phyloP scores from a whole-genome alignment of 2,113 vertebrate species.

The Ceyx cyanopectus region DNA sequence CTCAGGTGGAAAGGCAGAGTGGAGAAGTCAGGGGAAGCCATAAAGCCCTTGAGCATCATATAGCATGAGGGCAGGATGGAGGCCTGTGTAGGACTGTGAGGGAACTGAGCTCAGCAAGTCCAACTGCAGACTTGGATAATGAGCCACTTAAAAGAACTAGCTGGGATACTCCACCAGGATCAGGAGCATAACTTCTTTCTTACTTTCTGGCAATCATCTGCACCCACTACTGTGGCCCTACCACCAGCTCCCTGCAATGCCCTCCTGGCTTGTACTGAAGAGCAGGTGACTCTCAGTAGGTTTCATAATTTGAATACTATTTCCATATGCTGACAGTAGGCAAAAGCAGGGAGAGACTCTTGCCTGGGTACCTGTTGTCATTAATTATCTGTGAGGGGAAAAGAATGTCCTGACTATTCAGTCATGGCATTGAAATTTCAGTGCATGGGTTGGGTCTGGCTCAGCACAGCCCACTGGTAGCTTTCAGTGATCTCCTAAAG shows the following conservation, averaged over 20 bases:
- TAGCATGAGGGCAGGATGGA: neutral
- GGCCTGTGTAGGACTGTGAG: neutral
- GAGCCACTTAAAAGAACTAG: neutral
- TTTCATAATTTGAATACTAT: neutral
- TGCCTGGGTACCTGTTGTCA: neutral
- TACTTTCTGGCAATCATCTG: neutral
- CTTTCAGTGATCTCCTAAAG: slow-evolving; percentile 30
- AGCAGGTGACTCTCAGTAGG: neutral
- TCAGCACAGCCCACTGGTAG: neutral
- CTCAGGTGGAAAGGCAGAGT: neutral
- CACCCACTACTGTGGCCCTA: fast-evolving
- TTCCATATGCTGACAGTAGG: neutral
- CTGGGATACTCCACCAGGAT: neutral
- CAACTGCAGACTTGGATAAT: neutral
- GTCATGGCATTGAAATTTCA: neutral
- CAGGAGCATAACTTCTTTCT: neutral
- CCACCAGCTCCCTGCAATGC: neutral
- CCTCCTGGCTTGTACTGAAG: neutral
- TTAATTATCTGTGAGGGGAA: neutral
- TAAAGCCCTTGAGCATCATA: neutral
- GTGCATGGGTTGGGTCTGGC: neutral
- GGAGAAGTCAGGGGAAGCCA: neutral
- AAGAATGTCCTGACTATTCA: neutral
- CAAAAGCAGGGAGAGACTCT: neutral
- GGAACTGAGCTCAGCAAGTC: neutral